Base-by-base conservation (phyloP, 1,140 invertebrate genomes). In the Nilaparvata lugens region DNA sequence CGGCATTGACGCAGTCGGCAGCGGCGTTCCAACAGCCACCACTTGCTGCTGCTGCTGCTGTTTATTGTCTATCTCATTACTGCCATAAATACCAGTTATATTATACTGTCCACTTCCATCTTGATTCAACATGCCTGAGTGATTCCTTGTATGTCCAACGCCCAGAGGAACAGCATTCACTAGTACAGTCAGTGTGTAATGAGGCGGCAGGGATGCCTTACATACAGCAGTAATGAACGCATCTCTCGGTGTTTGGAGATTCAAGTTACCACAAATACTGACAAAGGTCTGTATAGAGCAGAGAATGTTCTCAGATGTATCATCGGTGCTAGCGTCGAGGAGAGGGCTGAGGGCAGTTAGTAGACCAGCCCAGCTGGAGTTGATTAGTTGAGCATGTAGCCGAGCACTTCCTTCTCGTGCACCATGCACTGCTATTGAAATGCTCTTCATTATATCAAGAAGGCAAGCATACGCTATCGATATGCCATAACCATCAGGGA, bases 401-500 rank as follows among this genome's bases (percentile, higher is more conserved):
- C 81, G 79, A 5, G 45, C 21, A 14, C 16, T 19, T 21, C 66
- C 51, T 64, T 72, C 70, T 11, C 45, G 66, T 25, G 68, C 65
- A 52, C 75, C 73, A 42, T 81, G 79, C 25, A 88, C 82, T 0
- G 81, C 81, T 21, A 87, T 73, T 23, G 85, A 82, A 43, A 92
- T 84, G 3, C 89, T 92, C 2, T 88, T 78, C 54, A 91, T 88
- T 58, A 95, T 86, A 70, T 97, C 94, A 65, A 96, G 75, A 9
- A 98, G 76, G 73, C 91, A 93, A 28, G 90, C 87, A 75, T 95
- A 97, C 0, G 93, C 93, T 23, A 97, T 81, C 0, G 94, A 96
- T 57, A 98, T 89, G 31, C 93, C 93, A 78, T 98, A 98, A 7
- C 95, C 95, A 66, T 97, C 93, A 13, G 91, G 89, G 64, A 97